These are phyloP conservation scores for Thunnus albacares DNA, from an alignment of 2,797 vertebrate species.

Conservation along the genomic window DNA sequence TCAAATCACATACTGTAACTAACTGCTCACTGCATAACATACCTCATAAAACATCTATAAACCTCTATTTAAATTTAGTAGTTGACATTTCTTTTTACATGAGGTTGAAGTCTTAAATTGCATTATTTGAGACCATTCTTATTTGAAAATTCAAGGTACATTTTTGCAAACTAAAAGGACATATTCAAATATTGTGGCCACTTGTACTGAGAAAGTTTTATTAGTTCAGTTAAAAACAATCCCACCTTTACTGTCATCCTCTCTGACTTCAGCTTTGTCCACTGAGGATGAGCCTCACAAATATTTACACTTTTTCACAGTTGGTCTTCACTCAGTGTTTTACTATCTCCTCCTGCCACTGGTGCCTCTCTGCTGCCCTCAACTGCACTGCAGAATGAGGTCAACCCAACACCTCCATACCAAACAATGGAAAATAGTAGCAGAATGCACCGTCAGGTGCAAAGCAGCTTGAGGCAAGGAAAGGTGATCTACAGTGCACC, in stretches of 20 bases:
- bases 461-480: neutral
- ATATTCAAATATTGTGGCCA: neutral
- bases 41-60: neutral
- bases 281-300: neutral
- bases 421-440: conserved; percentile 11
- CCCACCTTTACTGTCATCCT: neutral
- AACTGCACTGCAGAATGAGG: conserved; percentile 37
- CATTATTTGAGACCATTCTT: neutral
- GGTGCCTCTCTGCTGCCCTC: neutral
- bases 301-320: conserved; percentile 3
- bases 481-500: neutral
- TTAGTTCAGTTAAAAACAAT: neutral
- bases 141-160: neutral
- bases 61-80: no score
- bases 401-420: conserved; percentile 20
- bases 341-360: neutral
- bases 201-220: neutral
- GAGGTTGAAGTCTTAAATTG: neutral
- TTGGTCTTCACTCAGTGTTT: neutral
- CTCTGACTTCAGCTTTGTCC: neutral
- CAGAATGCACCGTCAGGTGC: neutral
- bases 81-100: neutral
- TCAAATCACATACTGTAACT: neutral
- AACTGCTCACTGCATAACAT: neutral
- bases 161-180: neutral